Percentiles rank a stretch among this genome's conserved stretches.
Conservation (phyloP, 2,888 invertebrate species). For the Eilema depressum region DNA sequence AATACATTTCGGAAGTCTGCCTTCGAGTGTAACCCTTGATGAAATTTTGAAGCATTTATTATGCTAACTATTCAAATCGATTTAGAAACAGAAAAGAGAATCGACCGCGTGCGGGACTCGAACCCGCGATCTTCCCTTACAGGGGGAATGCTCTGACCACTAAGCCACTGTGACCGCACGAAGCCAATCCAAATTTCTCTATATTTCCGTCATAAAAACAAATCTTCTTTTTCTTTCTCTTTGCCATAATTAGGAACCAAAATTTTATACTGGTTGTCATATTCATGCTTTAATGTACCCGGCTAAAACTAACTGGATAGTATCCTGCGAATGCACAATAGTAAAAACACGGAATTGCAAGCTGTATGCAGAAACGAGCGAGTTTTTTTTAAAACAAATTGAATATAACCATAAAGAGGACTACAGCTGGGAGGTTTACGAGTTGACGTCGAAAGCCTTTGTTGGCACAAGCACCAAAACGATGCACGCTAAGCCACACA, state of each 20-base stretch:
- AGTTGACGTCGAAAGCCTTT: conserved; percentile 14
- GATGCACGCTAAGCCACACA: conserved; percentile 11
- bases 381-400: conserved; percentile 10
- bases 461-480: conserved; percentile 15
- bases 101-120: too few species aligned
- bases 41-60: too few species aligned
- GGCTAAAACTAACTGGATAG: not conserved
- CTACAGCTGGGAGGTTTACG: conserved; percentile 16
- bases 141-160: too few species aligned
- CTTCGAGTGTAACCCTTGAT: too few species aligned
- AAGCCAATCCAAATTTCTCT: too few species aligned
- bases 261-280: not conserved
- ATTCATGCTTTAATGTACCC: not conserved
- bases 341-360: not conserved
- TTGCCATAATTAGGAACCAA: not conserved
- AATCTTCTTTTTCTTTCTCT: too few species aligned
- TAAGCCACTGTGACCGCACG: too few species aligned
- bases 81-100: too few species aligned
- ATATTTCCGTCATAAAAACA: too few species aligned
- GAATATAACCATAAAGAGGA: conserved; percentile 15
- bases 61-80: too few species aligned
- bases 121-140: too few species aligned
- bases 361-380: conserved; percentile 4
- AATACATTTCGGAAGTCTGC: too few species aligned
- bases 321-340: not conserved